Evolutionary conservation across 1,140 invertebrate genomes (phyloP), one percentile per base, ranked within the genome.

Genomic region (Mercenaria mercenaria): DNA sequence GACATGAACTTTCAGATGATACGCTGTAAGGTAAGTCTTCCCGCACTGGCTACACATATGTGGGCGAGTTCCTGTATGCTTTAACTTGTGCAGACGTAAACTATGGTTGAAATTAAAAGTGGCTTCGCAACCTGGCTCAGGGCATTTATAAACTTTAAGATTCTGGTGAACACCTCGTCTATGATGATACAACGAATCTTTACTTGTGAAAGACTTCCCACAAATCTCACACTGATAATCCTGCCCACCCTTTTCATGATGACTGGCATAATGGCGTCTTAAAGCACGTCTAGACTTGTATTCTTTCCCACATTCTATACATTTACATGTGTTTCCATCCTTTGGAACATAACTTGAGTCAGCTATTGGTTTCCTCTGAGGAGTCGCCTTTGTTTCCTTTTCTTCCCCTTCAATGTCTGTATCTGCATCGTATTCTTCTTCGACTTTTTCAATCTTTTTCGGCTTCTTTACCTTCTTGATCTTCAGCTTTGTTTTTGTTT

Each of bases 251-350:
- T 61, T 79, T 20, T 88, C 81, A 86, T 98, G 98, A 93, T 98
- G 98, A 67, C 98, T 98, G 80, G 98, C 97, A 93, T 97, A 97
- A 96, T 99, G 98, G 97, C 99, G 99, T 96, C 98, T 98, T 91
- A 99, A 96, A 96, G 99, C 98, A 95, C 98, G 98, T 82, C 98
- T 96, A 47, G 98, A 99, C 18, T 98, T 99, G 95, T 99, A 99
- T 95, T 97, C 98, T 96, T 99, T 99, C 59, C 97, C 96, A 94
- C 98, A 99, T 80, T 97, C 96, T 92, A 97, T 96, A 96, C 98
- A 99, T 76, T 89, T 82, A n/a, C 64, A 74, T 15, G 52, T 56
- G 52, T 41, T 69, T 47, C 39, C 50, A 32, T 52, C 67, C 8
- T 18, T 32, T 34, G 79, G 52, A 34, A 72, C 64, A 61, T 67